Evolutionary conservation across 2,113 vertebrate species (phyloP).

Genomic region (Hemiprocne comata): DNA sequence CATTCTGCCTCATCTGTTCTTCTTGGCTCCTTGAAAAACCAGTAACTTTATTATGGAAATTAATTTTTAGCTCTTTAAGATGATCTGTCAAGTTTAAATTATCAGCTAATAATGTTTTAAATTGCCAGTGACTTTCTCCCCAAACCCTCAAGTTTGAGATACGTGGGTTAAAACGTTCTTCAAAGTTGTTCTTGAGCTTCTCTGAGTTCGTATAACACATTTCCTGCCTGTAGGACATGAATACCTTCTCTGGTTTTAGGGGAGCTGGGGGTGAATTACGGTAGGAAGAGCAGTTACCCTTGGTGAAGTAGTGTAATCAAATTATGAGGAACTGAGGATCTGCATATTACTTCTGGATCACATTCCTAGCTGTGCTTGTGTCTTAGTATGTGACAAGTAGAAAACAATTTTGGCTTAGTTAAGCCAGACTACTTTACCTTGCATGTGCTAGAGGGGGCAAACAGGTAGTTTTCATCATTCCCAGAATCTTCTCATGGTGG

Average conservation of each 20-base stretch:
- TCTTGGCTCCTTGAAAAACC: background rate
- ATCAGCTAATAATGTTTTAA: background rate
- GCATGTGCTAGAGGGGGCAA: fast-evolving
- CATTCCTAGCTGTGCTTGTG: background rate
- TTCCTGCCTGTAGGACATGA: background rate
- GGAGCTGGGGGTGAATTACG: background rate
- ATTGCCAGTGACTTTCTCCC: background rate
- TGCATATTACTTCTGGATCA: background rate
- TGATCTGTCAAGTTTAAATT: background rate
- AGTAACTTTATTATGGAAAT: background rate
- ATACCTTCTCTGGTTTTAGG: background rate
- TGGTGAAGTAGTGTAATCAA: background rate
- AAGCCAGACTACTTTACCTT: background rate
- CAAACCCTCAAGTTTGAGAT: background rate
- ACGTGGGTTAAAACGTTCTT: background rate
- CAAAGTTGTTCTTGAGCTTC: background rate
- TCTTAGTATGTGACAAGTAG: background rate
- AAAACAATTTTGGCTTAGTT: background rate
- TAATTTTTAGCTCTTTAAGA: background rate
- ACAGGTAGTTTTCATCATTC: background rate
- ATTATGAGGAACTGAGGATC: background rate
- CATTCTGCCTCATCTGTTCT: background rate
- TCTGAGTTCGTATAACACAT: background rate
- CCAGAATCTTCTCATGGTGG: too few relatives aligned
- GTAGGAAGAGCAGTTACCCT: background rate